A percentile compares a stretch with the other conserved stretches of the same genome.
Evolutionary conservation across 2,113 vertebrate species (phyloP).

Genomic region (Brachyhypopomus gauderio): DNA sequence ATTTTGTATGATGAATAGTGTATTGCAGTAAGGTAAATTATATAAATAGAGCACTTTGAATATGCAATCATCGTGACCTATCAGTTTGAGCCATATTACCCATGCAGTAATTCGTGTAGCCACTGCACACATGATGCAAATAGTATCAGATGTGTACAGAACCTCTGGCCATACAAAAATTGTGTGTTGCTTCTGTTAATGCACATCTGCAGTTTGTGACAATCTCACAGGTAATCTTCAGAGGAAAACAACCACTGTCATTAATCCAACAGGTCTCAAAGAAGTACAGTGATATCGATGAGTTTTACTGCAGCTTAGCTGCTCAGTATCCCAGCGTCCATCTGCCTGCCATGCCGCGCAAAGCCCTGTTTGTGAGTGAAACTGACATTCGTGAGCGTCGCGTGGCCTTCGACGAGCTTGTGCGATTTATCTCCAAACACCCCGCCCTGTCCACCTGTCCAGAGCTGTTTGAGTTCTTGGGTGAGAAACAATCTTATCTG

Average conservation of each 20-base stretch:
- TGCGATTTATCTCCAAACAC: constrained; percentile 77
- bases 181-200: background rate
- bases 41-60: too few species aligned
- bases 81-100: too few species aligned
- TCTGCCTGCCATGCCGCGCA: constrained; percentile 80
- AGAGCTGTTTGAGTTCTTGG: constrained; percentile 84
- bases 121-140: too few species aligned
- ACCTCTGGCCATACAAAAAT: too few species aligned
- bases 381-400: constrained; percentile 81
- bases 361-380: constrained; percentile 83
- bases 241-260: background rate
- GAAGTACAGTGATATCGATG: constrained; percentile 86
- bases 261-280: constrained; percentile 77
- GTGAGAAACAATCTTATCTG: constrained; percentile 63
- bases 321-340: constrained; percentile 64
- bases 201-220: background rate
- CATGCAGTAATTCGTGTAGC: too few species aligned
- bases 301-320: constrained; percentile 76
- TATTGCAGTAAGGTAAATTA: too few species aligned
- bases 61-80: too few species aligned
- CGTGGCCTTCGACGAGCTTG: constrained; percentile 76
- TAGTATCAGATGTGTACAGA: too few species aligned
- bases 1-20: too few species aligned
- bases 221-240: background rate
- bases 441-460: constrained; percentile 72